Base-by-base conservation (phyloP, 2,113 vertebrate genomes). In the Ictalurus furcatus region DNA sequence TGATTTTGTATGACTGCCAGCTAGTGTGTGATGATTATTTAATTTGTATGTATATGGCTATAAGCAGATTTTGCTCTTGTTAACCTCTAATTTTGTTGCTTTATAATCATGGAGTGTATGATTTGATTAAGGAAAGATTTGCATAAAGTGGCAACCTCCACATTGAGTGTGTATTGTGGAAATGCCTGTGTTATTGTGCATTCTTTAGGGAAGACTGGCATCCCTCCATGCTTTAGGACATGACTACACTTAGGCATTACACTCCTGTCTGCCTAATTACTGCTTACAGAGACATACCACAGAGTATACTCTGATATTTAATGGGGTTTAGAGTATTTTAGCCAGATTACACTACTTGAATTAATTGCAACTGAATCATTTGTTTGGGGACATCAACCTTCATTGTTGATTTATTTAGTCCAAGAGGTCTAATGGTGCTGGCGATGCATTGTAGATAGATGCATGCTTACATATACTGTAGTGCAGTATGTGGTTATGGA, bases 261-360 rank as follows among this genome's bases (percentile, higher is more conserved):
- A 84, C 67, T 78, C 21, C 30, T 65, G 61, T 52, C 71, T 54
- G 71, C 85, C 84, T 90, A 90, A 91, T 91, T 91, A 73, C 79
- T 40, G 3, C 79, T 74, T 87, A 86, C 87, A 79, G 44, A 37
- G 85, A 69, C 52, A 65, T 59, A 67, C 56, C 69, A 61, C 69
- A 80, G 48, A n/a, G 52, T 34, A 59, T 30, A 23, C 89, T 85
- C 56, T 88, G 40, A 79, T 89, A 34, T 58, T 81, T 58, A 58
- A 58, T 58, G n/a, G 28, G 7, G 37, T 81, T 81, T 30, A 34
- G 40, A 58, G n/a, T 81, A 81, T 81, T 81, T 21, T 48, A 78
- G 21, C 74, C 40, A 28, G 74, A 56, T 81, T 81, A 16, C 28
- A 25, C 40, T 78, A 21, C n/a, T 21, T 81, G 52, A 81, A 81